phyloP scores from a whole-genome alignment of 2,888 invertebrate genomes.

The Drosophila seclusa region DNA sequence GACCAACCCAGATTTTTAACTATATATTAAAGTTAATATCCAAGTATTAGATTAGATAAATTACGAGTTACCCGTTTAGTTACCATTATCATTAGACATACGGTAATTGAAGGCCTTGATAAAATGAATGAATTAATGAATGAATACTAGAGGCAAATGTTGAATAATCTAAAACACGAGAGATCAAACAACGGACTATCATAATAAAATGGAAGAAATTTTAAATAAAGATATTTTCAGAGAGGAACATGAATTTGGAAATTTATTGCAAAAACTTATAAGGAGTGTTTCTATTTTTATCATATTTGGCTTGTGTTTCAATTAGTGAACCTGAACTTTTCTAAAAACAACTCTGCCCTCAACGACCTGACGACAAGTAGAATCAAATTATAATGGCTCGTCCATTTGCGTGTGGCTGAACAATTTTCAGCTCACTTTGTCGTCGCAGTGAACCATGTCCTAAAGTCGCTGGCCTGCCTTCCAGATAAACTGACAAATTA shows the following conservation, averaged over 20 bases:
- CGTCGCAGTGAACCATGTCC: conserved; percentile 72
- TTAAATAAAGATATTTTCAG: not conserved
- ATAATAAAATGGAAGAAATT: not conserved
- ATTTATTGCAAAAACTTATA: not conserved
- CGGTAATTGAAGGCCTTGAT: conserved; percentile 34
- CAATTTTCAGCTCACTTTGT: conserved; percentile 44
- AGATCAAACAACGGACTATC: not conserved
- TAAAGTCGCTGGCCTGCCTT: conserved; percentile 35
- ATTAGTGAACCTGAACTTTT: conserved; percentile 11
- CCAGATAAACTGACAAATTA: conserved; percentile 32
- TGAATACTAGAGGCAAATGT: conserved; percentile 19
- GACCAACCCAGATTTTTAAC: conserved; percentile 4
- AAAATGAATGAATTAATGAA: conserved; percentile 46
- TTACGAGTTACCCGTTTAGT: conserved; percentile 14
- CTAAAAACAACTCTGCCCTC: conserved; percentile 16
- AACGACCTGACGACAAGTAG: conserved; percentile 5
- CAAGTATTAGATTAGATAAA: conserved; percentile 31
- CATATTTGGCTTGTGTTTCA: conserved; percentile 6
- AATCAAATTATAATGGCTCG: conserved; percentile 27
- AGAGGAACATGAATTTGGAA: not conserved
- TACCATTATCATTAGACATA: conserved; percentile 59
- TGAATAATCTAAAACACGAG: conserved; percentile 13
- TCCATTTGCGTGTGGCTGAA: conserved; percentile 59
- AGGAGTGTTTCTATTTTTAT: not conserved
- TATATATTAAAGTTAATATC: conserved; percentile 19